phyloP scores from a whole-genome alignment of 2,113 vertebrate genomes.

The Chionodraco myersi region DNA sequence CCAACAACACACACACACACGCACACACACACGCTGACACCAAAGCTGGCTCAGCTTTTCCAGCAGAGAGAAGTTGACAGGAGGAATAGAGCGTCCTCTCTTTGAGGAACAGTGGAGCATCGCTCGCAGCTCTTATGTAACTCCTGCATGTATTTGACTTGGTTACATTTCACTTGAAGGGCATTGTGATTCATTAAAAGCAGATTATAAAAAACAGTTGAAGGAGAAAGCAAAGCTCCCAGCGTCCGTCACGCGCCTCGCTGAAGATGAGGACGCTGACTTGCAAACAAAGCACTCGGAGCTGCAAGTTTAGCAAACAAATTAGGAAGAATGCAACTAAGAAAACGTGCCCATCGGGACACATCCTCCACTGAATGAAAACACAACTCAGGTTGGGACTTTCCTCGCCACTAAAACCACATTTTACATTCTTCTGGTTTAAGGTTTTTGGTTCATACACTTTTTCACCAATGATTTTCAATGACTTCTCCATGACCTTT shows the following conservation, averaged over 20 bases:
- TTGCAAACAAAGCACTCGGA: background rate
- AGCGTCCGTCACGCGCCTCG: background rate
- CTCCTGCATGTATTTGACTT: slow-evolving; percentile 25
- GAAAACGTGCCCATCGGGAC: background rate
- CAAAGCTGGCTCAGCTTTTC: slow-evolving; percentile 50
- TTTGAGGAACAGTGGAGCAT: slow-evolving; percentile 38
- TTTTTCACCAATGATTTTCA: no score
- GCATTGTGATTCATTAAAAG: slow-evolving; percentile 41
- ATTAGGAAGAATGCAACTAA: background rate
- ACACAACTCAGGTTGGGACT: background rate
- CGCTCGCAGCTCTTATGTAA: slow-evolving; percentile 27
- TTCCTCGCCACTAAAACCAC: background rate
- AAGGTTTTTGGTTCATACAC: no score
- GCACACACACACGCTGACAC: slow-evolving; percentile 27
- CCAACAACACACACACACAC: slow-evolving; percentile 19
- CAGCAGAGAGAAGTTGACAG: slow-evolving; percentile 36
- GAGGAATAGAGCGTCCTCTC: slow-evolving; percentile 26
- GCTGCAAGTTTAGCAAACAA: background rate
- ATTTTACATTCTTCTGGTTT: no score
- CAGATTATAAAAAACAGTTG: slow-evolving; percentile 28
- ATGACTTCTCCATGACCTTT: no score
- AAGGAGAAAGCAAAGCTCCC: slow-evolving; percentile 15
- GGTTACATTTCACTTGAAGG: slow-evolving; percentile 14
- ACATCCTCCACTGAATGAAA: background rate
- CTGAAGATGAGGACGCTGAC: background rate